Percentiles rank a stretch among this genome's conserved stretches.
Evolutionary conservation across 2,797 vertebrate genomes (phyloP).

Genomic region (Naso thynnoides): DNA sequence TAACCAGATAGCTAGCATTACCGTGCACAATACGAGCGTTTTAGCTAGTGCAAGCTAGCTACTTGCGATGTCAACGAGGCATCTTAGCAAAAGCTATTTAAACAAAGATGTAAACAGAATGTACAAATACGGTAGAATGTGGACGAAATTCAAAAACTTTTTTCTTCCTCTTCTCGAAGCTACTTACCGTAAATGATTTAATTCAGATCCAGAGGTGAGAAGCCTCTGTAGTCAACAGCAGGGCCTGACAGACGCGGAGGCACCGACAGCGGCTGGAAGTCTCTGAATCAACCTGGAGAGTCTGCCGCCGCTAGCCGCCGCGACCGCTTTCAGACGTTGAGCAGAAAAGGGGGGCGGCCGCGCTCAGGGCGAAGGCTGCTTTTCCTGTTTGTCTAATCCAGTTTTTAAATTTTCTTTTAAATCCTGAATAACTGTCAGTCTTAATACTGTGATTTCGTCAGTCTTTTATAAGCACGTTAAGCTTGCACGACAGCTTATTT

Average conservation of each 20-base stretch:
- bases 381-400: neutral
- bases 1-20: conserved; percentile 58
- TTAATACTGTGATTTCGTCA: too few species aligned
- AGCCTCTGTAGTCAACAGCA: conserved; percentile 52
- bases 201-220: conserved; percentile 44
- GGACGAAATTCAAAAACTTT: too few species aligned
- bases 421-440: neutral
- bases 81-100: conserved; percentile 38
- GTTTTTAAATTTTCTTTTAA: neutral
- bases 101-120: conserved; percentile 27
- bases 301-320: conserved; percentile 25
- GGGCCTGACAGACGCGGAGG: conserved; percentile 50
- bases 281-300: conserved; percentile 34
- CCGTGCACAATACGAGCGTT: conserved; percentile 53
- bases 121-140: too few species aligned
- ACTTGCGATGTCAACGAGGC: conserved; percentile 57
- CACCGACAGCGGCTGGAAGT: conserved; percentile 40
- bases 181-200: conserved; percentile 64
- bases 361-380: neutral
- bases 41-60: conserved; percentile 35
- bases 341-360: neutral
- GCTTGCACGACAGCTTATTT: neutral
- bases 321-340: conserved; percentile 5
- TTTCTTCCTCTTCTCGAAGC: too few species aligned
- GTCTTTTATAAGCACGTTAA: neutral